Evolutionary conservation across 2,888 invertebrate genomes (phyloP), one percentile per base, ranked within the genome.

Genomic region (Hydrotaea diabolus): DNA sequence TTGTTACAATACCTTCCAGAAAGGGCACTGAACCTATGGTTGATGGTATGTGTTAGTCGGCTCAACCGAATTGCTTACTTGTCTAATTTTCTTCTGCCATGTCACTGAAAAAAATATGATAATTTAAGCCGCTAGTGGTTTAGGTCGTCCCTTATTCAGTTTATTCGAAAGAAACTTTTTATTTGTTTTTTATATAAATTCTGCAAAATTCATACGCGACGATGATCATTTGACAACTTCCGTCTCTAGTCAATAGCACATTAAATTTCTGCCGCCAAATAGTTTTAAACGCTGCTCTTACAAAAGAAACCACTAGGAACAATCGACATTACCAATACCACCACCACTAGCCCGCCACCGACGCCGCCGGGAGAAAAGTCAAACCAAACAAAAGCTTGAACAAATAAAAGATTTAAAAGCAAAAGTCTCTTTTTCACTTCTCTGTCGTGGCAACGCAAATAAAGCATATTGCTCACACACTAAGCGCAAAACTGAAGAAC

Each of bases 401-500:
- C 11, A 31, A 62, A 31, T 8, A 62, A 26, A 59, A 26, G 26
- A 59, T 26, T 7, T 11, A 59, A 59, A 26, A 62, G 31, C 31
- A 62, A 62, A 62, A 62, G 62, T 62, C 31, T 31, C 21, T 62
- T 62, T 62, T 62, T 62, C 62, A 31, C 31, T 31, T 0, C 8
- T 62, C 19, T 17, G 62, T 62, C 62, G 31, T 31, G 2, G 62
- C 31, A 62, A 62, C n/a, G 62, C 62, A 62, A 62, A 62, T 31
- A 62, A 62, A 59, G 59, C 26, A 59, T 59, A 59, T 19, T 59
- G 62, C 31, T 31, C 15, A 39, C 39, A 39, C 59, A 59, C 2
- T 4, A 31, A 31, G 31, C 31, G 31, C 31, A 2, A 31, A 7
- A 11, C 55, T 21, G 21, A 19, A 31, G 3, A 23, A 31, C 49